Base-by-base conservation (phyloP, 2,888 invertebrate species). In the Xestia sexstrigata region DNA sequence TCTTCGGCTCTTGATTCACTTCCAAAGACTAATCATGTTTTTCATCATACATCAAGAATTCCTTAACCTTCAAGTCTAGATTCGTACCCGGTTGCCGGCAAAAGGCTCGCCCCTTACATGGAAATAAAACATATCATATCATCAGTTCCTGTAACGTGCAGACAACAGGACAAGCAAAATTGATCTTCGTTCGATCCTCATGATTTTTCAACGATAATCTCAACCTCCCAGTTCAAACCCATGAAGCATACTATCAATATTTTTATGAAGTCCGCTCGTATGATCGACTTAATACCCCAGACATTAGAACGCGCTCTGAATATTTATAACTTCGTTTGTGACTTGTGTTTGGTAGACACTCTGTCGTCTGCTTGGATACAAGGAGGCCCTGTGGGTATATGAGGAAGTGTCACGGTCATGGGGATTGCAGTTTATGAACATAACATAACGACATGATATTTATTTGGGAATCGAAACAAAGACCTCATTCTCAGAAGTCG, bases 281-380 rank as follows among this genome's bases (percentile, higher is more conserved):
- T 84, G 84, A 84, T 76, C 70, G 74, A 71, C 55, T 80, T 72
- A 75, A 65, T 62, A 42, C 76, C 71, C 47, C 78, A 47, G 73
- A 74, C 55, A 62, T 70, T 47, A 49, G 65, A 35, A 78, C 85
- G 82, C 52, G 83, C 8, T 4, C 52, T 85, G 79, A 75, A 85
- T 85, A 87, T 85, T 87, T 85, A 85, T 87, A 60, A 69, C 63
- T 26, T 65, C 78, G 39, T 62, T 83, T 74, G 76, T 49, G 70
- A 63, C 49, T 30, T n/a, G 49, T 58, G 49, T 86, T 66, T 30
- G 58, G 58, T 65, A 60, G 60, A 60, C 60, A 9, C 52, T 8
- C 20, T 65, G 65, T 23, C 65, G 60, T 52, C 52, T 49, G 69
- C 78, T 65, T 52, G 35, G 70, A 26, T 30, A 79, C 39, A 58